These are phyloP conservation scores for Cantharis rufa DNA, from an alignment of 2,888 invertebrate species.

Conservation along the genomic window DNA sequence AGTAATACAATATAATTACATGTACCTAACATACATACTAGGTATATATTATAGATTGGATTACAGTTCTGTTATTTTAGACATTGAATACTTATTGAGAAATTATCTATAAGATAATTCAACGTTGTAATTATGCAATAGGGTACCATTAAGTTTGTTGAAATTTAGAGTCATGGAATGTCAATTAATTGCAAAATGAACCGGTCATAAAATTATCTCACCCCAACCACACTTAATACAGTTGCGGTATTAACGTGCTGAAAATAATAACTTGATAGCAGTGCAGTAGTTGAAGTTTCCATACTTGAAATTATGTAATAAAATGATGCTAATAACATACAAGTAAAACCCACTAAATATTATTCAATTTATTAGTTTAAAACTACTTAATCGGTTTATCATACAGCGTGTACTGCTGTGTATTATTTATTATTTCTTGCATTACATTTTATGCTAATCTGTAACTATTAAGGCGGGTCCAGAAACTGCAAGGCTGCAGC, in stretches of 20 bases:
- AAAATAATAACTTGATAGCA: neutral
- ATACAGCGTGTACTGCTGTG: neutral
- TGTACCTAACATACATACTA: too few relatives aligned
- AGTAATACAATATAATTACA: too few relatives aligned
- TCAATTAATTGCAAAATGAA: neutral
- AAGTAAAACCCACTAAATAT: neutral
- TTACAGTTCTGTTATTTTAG: neutral
- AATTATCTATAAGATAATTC: neutral
- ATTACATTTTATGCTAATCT: neutral
- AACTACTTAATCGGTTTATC: neutral
- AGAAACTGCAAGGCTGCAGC: too few relatives aligned
- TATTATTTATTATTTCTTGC: neutral
- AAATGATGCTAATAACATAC: neutral
- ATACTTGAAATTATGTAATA: neutral
- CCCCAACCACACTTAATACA: neutral
- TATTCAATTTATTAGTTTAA: neutral
- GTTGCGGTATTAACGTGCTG: neutral
- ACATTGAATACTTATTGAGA: neutral
- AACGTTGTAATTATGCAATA: neutral
- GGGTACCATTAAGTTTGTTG: neutral
- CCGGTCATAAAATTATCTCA: neutral
- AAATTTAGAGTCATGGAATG: neutral
- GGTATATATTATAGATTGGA: too few relatives aligned
- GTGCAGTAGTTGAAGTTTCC: neutral
- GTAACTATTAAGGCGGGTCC: too few relatives aligned